These are phyloP conservation scores for Notarius quadriscutis DNA, from an alignment of 2,113 vertebrate genomes.

Conservation along the genomic window DNA sequence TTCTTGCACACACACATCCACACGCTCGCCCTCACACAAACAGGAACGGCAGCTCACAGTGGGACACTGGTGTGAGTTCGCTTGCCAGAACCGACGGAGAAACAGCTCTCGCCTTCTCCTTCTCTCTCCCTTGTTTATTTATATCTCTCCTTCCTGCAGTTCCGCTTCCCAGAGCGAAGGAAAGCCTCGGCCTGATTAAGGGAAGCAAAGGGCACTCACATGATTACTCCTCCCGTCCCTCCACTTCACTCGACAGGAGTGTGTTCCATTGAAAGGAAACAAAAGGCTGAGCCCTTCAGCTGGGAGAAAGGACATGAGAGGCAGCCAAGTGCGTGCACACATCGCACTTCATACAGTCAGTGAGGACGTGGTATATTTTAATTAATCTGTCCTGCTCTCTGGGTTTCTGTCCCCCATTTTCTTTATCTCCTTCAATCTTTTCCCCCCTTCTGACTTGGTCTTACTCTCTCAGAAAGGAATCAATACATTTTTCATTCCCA, in stretches of 20 bases:
- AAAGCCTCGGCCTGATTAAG: conserved; percentile 30
- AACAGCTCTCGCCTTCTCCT: conserved; percentile 10
- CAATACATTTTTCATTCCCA: conserved; percentile 66
- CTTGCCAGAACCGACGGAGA: conserved; percentile 38
- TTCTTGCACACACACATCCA: conserved; percentile 17
- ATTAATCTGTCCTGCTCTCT: conserved; percentile 18
- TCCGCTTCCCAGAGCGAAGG: conserved; percentile 15
- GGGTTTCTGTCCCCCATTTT: neutral
- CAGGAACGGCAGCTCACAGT: conserved; percentile 43
- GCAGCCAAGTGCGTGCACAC: conserved; percentile 7
- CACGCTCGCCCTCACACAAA: conserved; percentile 15
- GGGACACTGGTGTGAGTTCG: conserved; percentile 12
- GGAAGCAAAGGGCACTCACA: conserved; percentile 26
- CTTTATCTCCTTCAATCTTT: conserved; percentile 1
- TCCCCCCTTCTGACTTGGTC: neutral
- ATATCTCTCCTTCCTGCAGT: conserved; percentile 36
- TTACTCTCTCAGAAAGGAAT: conserved; percentile 57
- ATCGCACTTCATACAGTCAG: conserved; percentile 12
- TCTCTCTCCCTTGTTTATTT: conserved; percentile 42
- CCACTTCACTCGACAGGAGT: conserved; percentile 17
- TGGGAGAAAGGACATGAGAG: conserved; percentile 16
- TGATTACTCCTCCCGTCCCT: conserved; percentile 36
- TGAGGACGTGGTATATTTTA: conserved; percentile 7
- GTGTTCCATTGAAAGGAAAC: conserved; percentile 19
- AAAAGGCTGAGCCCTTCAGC: conserved; percentile 35